Base-by-base conservation (phyloP, 2,113 vertebrate genomes). In the Tetraodon nigroviridis region DNA sequence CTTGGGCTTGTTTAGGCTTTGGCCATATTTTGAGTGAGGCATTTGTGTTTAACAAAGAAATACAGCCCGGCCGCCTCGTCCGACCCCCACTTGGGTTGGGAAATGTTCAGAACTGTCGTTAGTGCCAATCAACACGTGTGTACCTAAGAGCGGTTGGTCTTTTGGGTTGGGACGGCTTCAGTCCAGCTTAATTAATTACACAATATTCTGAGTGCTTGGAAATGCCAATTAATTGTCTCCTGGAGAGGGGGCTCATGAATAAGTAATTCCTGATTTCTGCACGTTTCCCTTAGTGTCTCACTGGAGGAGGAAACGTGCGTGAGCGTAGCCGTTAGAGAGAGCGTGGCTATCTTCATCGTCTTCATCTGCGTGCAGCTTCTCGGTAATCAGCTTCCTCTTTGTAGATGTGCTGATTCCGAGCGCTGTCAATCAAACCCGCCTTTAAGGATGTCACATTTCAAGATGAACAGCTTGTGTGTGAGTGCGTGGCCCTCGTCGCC, bases 1-100 rank as follows among this genome's bases (percentile, higher is more conserved):
- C 62, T 46, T 19, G 48, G 55, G 57, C 74, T 85, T 85, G 82
- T 86, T 83, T 63, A 75, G 73, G 77, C 76, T 60, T 59, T 56
- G 62, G 77, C 64, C 78, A 83, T 82, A 66, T 84, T 86, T 84
- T 77, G 70, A 83, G 65, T 76, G 49, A 47, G 53, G 18, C 58
- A 22, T 78, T 71, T 84, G 73, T 84, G 79, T 71, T 75, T 63
- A 82, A 68, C 73, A 69, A 55, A 54, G 63, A 76, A 61, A 55
- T 81, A 75, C 76, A 82, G 62, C 80, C 75, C 73, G 71, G 54
- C 51, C 65, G 66, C 67, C 67, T 69, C 50, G 51, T 64, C 67
- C 12, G 32, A 69, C 60, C 47, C 27, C 48, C 17, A 21, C 61
- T 79, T 63, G 58, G 41, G 14, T 52, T 54, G 19, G 63, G 12